Evolutionary conservation across 1,140 invertebrate species (phyloP), one percentile per base, ranked within the genome.

Genomic region (Aradophagus sp.): DNA sequence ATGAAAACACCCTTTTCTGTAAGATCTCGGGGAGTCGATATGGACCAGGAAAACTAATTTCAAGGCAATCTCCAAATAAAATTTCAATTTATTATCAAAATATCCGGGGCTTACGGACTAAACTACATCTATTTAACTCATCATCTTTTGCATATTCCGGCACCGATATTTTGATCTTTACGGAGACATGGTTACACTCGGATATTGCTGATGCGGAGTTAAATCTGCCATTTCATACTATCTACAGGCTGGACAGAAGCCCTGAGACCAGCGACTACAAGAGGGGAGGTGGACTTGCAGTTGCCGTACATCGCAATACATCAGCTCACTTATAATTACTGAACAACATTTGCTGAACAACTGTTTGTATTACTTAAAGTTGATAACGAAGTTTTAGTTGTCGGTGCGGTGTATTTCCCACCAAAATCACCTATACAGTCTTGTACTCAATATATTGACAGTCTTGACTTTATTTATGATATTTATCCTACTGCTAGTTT

Each of bases 61-160:
- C 2, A 5, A 12, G 45, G 45, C 45, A 48, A 48, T 35, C 45
- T 11, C 11, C 17, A 5, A 16, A n/a, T n/a, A n/a, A 7, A 12
- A 13, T 48, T 1, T 36, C 31, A 23, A 36, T 23, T 2, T 36
- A 23, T 7, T 48, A 48, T 12, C 45, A 48, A 11, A 48, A 48
- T 15, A 32, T 48, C 7, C 15, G 45, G 14, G 45, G 45, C n/a
- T 19, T 48, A 0, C 11, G 45, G 2, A 35, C 45, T 0, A 48
- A 48, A 23, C 2, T 35, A n/a, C 4, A 12, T 2, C 1, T 23
- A 5, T n/a, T 48, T 0, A 26, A 14, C 2, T 15, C 0, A 2
- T 35, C 16, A 1, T 3, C 45, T 15, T 1, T 32, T 10, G 1
- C 17, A 1, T 15, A 23, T 12, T 31, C 23, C 2, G 12, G 36